phyloP scores from a whole-genome alignment of 2,888 invertebrate genomes.

The Himalopsyche japonica region DNA sequence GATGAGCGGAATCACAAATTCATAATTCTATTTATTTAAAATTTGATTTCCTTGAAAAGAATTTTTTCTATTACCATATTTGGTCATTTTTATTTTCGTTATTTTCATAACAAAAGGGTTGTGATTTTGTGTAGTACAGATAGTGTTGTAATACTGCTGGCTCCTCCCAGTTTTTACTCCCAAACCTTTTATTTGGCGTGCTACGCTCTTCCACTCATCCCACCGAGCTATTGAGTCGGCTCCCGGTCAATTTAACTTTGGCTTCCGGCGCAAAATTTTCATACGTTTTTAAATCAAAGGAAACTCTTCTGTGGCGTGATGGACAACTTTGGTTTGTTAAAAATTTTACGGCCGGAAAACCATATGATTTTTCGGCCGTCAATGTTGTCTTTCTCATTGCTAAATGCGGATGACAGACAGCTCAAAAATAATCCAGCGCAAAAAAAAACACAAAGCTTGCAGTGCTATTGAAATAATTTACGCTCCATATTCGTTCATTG shows the following conservation, averaged over 20 bases:
- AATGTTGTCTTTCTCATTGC: background rate
- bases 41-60: too few relatives aligned
- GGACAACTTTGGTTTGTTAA: background rate
- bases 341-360: background rate
- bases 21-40: too few relatives aligned
- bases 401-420: background rate
- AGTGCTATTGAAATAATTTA: background rate
- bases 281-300: conserved; percentile 19
- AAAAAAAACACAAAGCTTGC: background rate
- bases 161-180: background rate
- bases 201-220: background rate
- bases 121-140: background rate
- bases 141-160: background rate
- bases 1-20: too few relatives aligned
- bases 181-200: background rate
- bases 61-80: too few relatives aligned
- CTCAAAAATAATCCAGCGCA: background rate
- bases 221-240: background rate
- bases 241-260: conserved; percentile 33
- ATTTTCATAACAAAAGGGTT: background rate
- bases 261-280: conserved; percentile 11
- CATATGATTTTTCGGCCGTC: background rate
- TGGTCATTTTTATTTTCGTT: too few relatives aligned
- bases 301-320: background rate
- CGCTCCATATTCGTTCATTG: background rate